These are phyloP conservation scores for Andrena trimmerana DNA, from an alignment of 2,888 invertebrate species.

Conservation along the genomic window DNA sequence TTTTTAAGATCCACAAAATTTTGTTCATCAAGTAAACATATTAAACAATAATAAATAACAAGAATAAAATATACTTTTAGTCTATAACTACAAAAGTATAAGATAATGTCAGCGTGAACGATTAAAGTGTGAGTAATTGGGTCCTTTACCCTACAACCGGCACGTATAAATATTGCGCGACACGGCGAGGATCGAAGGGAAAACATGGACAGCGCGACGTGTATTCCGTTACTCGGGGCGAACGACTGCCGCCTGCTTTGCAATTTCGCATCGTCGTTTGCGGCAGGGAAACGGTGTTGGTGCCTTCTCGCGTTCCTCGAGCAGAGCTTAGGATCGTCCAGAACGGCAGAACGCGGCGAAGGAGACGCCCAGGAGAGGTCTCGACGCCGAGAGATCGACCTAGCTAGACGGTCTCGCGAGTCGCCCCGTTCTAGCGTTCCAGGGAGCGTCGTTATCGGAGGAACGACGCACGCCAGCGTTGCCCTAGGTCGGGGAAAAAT, in stretches of 20 bases:
- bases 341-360: background rate
- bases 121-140: too few species aligned
- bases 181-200: slow-evolving; percentile 68
- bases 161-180: slow-evolving; percentile 69
- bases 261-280: slow-evolving; percentile 61
- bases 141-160: slow-evolving; percentile 3
- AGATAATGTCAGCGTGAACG: background rate
- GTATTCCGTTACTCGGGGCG: slow-evolving; percentile 73
- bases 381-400: slow-evolving; percentile 13
- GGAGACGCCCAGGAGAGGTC: background rate
- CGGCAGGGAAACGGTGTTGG: slow-evolving; percentile 14
- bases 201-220: slow-evolving; percentile 68
- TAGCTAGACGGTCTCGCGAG: background rate
- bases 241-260: slow-evolving; percentile 61
- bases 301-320: background rate
- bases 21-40: too few species aligned
- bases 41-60: too few species aligned
- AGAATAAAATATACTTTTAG: too few species aligned
- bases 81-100: too few species aligned
- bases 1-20: too few species aligned
- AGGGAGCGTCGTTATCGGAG: slow-evolving; percentile 12
- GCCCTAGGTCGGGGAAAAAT: slow-evolving; percentile 66
- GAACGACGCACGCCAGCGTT: slow-evolving; percentile 45
- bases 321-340: slow-evolving; percentile 9
- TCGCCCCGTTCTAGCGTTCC: slow-evolving; percentile 34